Conservation (phyloP, 2,113 vertebrate genomes). For the Poecilia latipinna region DNA sequence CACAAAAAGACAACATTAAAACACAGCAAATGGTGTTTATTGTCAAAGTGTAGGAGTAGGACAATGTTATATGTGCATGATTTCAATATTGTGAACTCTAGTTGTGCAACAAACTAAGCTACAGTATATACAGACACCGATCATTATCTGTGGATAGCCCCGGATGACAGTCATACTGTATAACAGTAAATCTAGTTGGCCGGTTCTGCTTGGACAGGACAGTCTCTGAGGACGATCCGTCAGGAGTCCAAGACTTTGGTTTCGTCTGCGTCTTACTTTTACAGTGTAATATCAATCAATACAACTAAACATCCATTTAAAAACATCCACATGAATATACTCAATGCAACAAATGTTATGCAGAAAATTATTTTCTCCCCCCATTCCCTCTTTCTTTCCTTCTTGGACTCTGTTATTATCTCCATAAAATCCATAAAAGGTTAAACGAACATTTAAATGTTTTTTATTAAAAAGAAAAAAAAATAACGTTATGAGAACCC, state of each 20-base stretch:
- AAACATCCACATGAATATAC: constrained; percentile 81
- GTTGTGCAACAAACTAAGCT: constrained; percentile 80
- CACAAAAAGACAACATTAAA: constrained; percentile 61
- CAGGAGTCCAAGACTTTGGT: constrained; percentile 75
- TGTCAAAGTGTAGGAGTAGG: constrained; percentile 78
- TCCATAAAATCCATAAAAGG: constrained; percentile 71
- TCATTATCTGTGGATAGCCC: constrained; percentile 71
- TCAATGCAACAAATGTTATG: constrained; percentile 79
- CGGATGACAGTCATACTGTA: constrained; percentile 79
- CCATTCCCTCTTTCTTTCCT: not conserved
- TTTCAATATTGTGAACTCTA: constrained; percentile 72
- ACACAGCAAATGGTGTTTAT: constrained; percentile 81
- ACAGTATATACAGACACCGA: constrained; percentile 80
- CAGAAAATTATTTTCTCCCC: constrained; percentile 39
- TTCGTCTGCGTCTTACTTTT: constrained; percentile 71
- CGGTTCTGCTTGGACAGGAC: constrained; percentile 70
- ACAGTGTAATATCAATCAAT: constrained; percentile 79
- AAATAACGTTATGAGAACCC: constrained; percentile 69
- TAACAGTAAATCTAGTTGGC: constrained; percentile 78
- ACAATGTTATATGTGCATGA: constrained; percentile 79
- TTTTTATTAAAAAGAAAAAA: constrained; percentile 67
- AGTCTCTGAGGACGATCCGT: constrained; percentile 45
- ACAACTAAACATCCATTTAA: constrained; percentile 80
- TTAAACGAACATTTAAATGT: constrained; percentile 79
- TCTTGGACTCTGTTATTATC: constrained; percentile 24